Evolutionary conservation across 2,113 vertebrate species (phyloP), one percentile per base, ranked within the genome.

Genomic region (Euleptes europaea): DNA sequence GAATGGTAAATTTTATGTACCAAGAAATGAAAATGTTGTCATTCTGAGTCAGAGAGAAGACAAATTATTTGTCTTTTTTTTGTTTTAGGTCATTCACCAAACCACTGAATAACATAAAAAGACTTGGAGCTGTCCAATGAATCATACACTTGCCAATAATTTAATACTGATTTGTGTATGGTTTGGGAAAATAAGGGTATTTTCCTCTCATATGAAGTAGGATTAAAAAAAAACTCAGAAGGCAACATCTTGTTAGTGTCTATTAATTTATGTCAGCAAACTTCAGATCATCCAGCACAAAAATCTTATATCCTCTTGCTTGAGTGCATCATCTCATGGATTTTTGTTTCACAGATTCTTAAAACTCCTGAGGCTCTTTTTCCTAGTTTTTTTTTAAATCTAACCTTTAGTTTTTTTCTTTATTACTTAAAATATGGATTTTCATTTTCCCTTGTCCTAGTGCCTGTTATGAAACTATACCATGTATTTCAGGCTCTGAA

Each of bases 241-340:
- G 15, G 1, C 21, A 78, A 3, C 49, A 57, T 71, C 17, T 10
- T 70, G 88, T 51, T 51, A 28, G 23, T 63, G 78, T 57, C 54
- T 76, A 1, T 75, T 93, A 38, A 88, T 44, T 88, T 0, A 0
- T 73, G 44, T 28, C 8, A 66, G 1, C 35, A 17, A 82, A 66
- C 26, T 83, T 88, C 78, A 90, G 93, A 91, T 84, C 38, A 74
- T 31, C 2, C 57, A 70, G 63, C n/a, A 12, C 73, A 78, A 75
- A 26, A 26, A 78, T 77, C 31, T 79, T 90, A 65, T 23, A 90
- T 77, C 17, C 66, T n/a, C 49, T 78, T 71, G 33, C 26, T 60
- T 88, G 51, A 75, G 67, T 44, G 90, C 31, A 40, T 80, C 0
- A 38, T 84, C 84, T 82, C 14, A 72, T 80, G 0, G 69, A 15